Percentiles rank a stretch among this genome's conserved stretches.
These are phyloP conservation scores for Ptychadena robeensis DNA, from an alignment of 2,797 vertebrate genomes.

Conservation along the genomic window DNA sequence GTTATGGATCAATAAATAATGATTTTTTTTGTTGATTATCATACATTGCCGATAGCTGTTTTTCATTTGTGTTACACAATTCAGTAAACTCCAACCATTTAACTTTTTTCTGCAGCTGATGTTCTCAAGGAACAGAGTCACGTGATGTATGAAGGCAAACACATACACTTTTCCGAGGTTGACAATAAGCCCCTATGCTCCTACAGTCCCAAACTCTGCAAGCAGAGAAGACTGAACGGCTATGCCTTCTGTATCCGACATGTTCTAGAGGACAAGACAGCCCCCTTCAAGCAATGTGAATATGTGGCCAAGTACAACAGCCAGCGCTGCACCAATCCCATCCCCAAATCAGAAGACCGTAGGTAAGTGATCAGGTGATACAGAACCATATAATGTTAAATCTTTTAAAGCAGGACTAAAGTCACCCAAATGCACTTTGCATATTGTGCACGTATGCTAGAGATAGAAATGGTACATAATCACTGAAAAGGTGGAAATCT, in stretches of 20 bases:
- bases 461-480: no score
- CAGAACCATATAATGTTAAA: neutral
- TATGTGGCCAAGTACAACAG: slow-evolving; percentile 99
- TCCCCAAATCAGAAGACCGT: slow-evolving; percentile 98
- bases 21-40: no score
- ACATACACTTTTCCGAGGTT: slow-evolving; percentile 99
- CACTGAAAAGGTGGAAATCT: no score
- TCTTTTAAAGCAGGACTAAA: neutral
- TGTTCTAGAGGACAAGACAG: slow-evolving; percentile 98
- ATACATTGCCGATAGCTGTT: no score
- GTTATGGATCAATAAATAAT: no score
- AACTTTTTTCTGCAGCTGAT: slow-evolving; percentile 91
- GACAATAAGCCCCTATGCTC: slow-evolving; percentile 99
- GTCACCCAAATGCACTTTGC: neutral
- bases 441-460: no score
- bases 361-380: slow-evolving; percentile 77
- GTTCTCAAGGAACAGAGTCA: slow-evolving; percentile 99
- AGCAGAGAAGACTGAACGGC: slow-evolving; percentile 98
- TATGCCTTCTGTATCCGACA: slow-evolving; percentile 99
- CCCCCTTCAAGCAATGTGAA: slow-evolving; percentile 99
- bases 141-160: slow-evolving; percentile 99
- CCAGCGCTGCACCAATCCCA: slow-evolving; percentile 99
- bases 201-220: slow-evolving; percentile 99
- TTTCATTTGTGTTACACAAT: no score
- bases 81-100: slow-evolving; percentile 51